A percentile compares a stretch with the other conserved stretches of the same genome.
Evolutionary conservation across 1,140 invertebrate genomes (phyloP).

Genomic region (Periplaneta americana): DNA sequence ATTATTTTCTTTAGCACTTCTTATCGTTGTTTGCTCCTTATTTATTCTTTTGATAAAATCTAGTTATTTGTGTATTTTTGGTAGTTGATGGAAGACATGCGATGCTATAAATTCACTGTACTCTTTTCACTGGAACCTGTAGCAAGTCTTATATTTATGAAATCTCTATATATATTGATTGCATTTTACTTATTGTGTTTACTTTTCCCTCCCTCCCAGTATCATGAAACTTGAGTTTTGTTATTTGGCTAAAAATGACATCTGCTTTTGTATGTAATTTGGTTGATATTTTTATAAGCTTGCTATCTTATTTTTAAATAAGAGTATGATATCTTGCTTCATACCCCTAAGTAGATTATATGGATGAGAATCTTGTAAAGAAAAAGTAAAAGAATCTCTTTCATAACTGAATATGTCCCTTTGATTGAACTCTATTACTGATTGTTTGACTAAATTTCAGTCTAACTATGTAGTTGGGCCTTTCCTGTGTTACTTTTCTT

Average conservation of each 20-base stretch:
- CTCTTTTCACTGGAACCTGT: background rate
- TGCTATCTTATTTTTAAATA: constrained; percentile 10
- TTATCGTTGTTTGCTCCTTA: background rate
- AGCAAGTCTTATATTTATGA: background rate
- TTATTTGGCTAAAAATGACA: background rate
- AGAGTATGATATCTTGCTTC: constrained; percentile 6
- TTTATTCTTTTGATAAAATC: background rate
- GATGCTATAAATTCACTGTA: too few relatives aligned
- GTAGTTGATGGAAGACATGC: background rate
- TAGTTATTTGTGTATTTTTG: background rate
- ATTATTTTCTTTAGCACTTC: background rate
- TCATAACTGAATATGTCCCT: background rate
- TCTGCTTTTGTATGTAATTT: constrained; percentile 9
- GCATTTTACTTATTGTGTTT: background rate
- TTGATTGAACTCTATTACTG: constrained; percentile 3
- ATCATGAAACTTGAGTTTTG: background rate
- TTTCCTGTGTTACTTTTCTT: constrained; percentile 6
- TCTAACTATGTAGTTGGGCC: constrained; percentile 6
- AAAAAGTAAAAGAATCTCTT: background rate
- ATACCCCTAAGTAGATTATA: constrained; percentile 3
- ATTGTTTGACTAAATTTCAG: constrained; percentile 4
- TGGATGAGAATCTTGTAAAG: background rate
- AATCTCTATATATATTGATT: background rate
- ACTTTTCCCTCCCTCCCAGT: background rate
- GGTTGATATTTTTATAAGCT: constrained; percentile 11